Evolutionary conservation across 2,113 vertebrate genomes (phyloP).

Genomic region (Bos taurus): DNA sequence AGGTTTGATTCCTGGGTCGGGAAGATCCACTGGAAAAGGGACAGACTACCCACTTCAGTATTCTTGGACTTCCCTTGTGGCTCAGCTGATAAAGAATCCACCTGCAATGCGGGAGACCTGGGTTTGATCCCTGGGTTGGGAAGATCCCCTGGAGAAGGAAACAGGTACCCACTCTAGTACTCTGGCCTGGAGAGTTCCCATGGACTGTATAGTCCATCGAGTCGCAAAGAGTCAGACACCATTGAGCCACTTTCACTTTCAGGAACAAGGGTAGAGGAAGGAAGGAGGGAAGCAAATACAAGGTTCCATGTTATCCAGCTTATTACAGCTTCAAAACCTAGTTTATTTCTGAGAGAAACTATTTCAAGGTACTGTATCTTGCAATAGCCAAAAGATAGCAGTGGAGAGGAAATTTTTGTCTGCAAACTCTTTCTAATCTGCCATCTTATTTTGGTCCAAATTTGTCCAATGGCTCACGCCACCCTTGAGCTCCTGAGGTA

Average conservation of each 20-base stretch:
- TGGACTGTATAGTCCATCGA: background rate
- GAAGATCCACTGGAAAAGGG: background rate
- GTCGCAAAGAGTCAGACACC: background rate
- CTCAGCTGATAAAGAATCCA: background rate
- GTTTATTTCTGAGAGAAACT: background rate
- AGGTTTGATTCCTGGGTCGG: background rate
- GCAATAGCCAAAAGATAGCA: background rate
- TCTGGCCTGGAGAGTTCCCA: background rate
- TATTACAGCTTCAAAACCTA: background rate
- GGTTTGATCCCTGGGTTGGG: background rate
- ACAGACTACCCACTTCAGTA: background rate
- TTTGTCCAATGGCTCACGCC: background rate
- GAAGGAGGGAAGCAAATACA: background rate
- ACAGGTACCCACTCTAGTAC: background rate
- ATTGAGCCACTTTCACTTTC: background rate
- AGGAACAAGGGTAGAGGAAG: background rate
- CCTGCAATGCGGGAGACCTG: background rate
- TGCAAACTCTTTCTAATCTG: background rate
- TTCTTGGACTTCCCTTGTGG: background rate
- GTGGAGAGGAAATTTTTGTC: background rate
- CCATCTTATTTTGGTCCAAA: background rate
- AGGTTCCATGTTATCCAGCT: background rate
- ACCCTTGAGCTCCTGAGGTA: background rate
- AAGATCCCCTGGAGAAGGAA: background rate
- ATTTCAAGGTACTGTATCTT: background rate